Evolutionary conservation across 2,797 vertebrate genomes (phyloP), one percentile per base, ranked within the genome.

Genomic region (Chelmon rostratus): DNA sequence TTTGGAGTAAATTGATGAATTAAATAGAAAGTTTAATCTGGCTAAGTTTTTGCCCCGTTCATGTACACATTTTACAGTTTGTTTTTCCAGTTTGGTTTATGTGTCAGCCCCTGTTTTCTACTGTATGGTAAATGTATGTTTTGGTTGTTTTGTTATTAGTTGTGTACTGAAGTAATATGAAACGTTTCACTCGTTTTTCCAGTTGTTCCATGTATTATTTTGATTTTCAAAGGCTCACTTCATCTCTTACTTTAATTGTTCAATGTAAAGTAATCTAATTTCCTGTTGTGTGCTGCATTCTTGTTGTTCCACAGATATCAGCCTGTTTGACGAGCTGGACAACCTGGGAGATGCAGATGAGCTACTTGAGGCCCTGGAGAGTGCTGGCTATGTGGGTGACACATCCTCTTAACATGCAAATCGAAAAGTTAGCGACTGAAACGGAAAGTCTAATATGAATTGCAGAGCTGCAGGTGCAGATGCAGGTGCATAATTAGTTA

Each of bases 241-340:
- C 9, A 31, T 40, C 28, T 66, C 0, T 56, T 23, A 5, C 3
- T 63, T 28, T 21, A 40, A 21, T 6, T 33, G 16, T 57, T 23
- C 10, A 25, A 8, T 33, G 11, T 8, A 35, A 31, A 67, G 12
- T 35, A 54, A 11, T 66, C 3, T 37, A 19, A 47, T 13, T 8
- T 9, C 12, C 50, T 70, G 8, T 23, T 78, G 8, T 73, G 23
- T 50, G 5, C 3, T 57, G 16, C 62, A 2, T 84, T 7, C 31
- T 54, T n/a, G 11, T 74, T 78, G 57, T 83, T 79, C 19, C 74
- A 25, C 83, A 99, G 98, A 97, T 82, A 94, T 97, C 25, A 94
- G 95, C 82, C 89, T 98, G 82, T 98, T 99, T 76, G 97, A 97
- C 94, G 97, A 98, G 84, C 92, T 98, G 62, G 94, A 94, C 52